These are phyloP conservation scores for Zonotrichia leucophrys DNA, from an alignment of 2,113 vertebrate species.

Conservation along the genomic window DNA sequence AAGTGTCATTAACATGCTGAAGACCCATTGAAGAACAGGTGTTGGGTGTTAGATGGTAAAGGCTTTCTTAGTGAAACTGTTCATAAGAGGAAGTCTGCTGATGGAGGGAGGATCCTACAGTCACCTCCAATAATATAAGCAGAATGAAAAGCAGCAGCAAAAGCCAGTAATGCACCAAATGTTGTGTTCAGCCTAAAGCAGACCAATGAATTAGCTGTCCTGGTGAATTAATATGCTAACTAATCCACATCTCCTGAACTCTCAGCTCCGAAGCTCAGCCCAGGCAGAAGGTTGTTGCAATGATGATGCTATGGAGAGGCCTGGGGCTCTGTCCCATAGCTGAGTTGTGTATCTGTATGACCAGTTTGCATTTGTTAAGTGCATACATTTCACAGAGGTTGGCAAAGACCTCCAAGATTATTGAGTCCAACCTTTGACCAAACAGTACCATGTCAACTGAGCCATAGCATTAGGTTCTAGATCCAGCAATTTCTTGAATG, in stretches of 20 bases:
- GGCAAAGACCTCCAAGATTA: neutral
- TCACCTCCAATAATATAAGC: neutral
- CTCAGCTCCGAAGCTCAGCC: neutral
- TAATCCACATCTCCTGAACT: neutral
- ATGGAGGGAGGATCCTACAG: neutral
- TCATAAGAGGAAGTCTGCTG: neutral
- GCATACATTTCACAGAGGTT: neutral
- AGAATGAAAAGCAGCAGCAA: neutral
- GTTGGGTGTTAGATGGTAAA: neutral
- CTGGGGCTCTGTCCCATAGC: neutral
- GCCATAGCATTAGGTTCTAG: neutral
- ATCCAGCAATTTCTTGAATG: neutral
- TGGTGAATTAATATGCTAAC: neutral
- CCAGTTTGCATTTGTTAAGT: neutral
- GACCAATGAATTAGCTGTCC: neutral
- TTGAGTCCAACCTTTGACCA: neutral
- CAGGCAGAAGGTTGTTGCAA: neutral
- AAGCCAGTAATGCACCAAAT: neutral
- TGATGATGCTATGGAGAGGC: neutral
- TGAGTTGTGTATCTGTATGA: neutral
- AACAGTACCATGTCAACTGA: neutral
- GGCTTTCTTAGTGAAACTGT: neutral
- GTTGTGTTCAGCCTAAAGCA: neutral
- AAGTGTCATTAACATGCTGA: neutral
- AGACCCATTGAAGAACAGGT: neutral